Percentiles rank a stretch among this genome's conserved stretches.
Conservation (phyloP, 2,113 vertebrate species). For the Caretta caretta region DNA sequence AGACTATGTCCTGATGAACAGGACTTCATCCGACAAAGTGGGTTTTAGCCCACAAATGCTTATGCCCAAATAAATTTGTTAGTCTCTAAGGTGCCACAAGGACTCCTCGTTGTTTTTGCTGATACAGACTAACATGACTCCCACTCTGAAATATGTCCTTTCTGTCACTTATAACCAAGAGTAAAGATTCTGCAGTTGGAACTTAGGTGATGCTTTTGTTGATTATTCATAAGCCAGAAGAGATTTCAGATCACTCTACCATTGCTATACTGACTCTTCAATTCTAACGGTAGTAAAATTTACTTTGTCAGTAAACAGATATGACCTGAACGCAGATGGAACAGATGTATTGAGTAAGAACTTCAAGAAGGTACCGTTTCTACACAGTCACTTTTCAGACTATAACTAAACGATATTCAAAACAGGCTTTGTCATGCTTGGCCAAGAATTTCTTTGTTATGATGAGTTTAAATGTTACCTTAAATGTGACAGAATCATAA, state of each 20-base stretch:
- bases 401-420: background rate
- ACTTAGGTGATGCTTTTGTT: constrained; percentile 20
- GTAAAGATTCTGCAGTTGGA: constrained; percentile 23
- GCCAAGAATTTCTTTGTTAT: constrained; percentile 37
- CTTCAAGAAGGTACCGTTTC: constrained; percentile 39
- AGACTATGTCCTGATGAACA: background rate
- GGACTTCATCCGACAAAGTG: background rate
- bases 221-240: background rate
- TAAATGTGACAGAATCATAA: constrained; percentile 1
- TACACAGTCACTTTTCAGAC: constrained; percentile 48
- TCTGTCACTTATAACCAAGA: constrained; percentile 14
- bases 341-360: constrained; percentile 38
- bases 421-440: constrained; percentile 2
- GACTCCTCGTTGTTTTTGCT: no score
- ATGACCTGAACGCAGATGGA: constrained; percentile 26
- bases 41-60: background rate
- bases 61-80: background rate
- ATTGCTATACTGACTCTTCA: background rate
- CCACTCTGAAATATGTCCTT: background rate
- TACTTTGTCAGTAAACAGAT: constrained; percentile 43
- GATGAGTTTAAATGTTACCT: background rate
- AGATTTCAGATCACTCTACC: background rate
- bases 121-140: background rate
- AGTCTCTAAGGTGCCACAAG: no score
- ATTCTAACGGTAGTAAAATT: constrained; percentile 11